Evolutionary conservation across 2,113 vertebrate species (phyloP).

Genomic region (Bos javanicus): DNA sequence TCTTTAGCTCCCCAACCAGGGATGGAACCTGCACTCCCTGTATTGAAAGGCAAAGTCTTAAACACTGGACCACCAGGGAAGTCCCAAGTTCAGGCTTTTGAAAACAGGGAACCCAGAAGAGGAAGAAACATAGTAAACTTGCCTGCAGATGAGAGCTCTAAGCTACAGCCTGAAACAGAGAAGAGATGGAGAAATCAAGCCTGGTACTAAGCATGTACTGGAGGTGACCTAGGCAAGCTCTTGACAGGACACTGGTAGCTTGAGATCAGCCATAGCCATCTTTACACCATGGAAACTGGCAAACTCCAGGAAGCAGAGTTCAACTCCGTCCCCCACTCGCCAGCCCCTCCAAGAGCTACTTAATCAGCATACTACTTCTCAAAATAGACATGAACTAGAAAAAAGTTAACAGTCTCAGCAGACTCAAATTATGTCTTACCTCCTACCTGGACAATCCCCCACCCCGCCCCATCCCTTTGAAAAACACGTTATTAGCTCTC

Average conservation of each 20-base stretch:
- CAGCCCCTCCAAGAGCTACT: not conserved
- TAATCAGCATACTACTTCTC: not conserved
- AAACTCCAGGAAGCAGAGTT: not conserved
- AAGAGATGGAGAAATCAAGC: rapidly evolving
- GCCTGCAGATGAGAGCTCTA: not conserved
- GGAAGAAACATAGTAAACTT: not conserved
- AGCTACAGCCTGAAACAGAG: not conserved
- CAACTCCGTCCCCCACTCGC: rapidly evolving
- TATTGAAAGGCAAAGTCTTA: not conserved
- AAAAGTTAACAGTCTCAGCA: not conserved
- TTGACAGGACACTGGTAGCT: not conserved
- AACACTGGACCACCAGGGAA: not conserved
- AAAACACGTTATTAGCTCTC: not conserved
- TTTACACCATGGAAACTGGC: not conserved
- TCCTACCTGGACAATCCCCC: not conserved
- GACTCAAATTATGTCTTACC: not conserved
- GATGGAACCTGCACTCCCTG: not conserved
- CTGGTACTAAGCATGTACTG: rapidly evolving
- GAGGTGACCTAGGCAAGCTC: not conserved
- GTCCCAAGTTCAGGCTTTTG: not conserved
- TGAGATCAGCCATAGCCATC: rapidly evolving
- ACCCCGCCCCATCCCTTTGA: not conserved
- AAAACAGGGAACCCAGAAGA: not conserved
- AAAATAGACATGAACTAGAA: not conserved
- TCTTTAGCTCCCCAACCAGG: not conserved